Evolutionary conservation across 2,113 vertebrate species (phyloP).

Genomic region (human (Homo sapiens)): GRCh38 chr5:116033001-116033500

Average conservation of each 20-base stretch:
- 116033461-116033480: background rate
- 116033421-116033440: background rate
- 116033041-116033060: too few species aligned
- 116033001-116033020: too few species aligned
- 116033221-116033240: background rate
- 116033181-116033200: background rate
- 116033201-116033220: background rate
- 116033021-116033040: too few species aligned
- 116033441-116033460: background rate
- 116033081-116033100: too few species aligned
- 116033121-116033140: background rate
- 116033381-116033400: background rate
- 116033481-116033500: background rate
- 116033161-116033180: background rate
- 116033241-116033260: background rate
- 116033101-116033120: background rate
- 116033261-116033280: background rate
- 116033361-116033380: background rate
- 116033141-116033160: background rate
- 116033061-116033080: too few species aligned
- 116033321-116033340: background rate
- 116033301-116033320: background rate
- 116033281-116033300: background rate
- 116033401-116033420: background rate
- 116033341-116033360: background rate